phyloP scores from a whole-genome alignment of 2,113 vertebrate genomes.

The Eulemur rufifrons region DNA sequence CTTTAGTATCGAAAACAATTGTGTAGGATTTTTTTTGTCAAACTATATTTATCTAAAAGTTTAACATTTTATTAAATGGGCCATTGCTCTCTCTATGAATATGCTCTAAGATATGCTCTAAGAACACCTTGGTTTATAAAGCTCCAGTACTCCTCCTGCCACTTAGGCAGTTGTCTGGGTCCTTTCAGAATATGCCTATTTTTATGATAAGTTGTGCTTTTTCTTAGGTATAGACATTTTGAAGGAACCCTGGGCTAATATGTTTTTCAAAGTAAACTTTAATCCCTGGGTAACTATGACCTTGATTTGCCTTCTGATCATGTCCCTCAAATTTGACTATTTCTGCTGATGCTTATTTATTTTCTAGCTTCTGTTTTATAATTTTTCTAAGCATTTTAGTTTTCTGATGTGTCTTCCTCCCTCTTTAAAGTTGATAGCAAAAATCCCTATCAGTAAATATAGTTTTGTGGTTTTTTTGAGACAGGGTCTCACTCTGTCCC shows the following conservation, averaged over 20 bases:
- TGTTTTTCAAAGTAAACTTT: slow-evolving; percentile 41
- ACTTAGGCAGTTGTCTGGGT: neutral
- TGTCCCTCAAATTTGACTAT: slow-evolving; percentile 20
- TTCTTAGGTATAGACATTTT: slow-evolving; percentile 23
- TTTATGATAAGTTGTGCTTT: slow-evolving; percentile 33
- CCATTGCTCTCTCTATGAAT: neutral
- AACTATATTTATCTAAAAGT: slow-evolving; percentile 18
- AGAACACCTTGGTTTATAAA: neutral
- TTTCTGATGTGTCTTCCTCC: neutral
- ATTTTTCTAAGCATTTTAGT: slow-evolving; percentile 5
- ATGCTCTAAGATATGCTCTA: neutral
- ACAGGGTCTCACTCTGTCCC: too few species aligned
- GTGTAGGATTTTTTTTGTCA: neutral
- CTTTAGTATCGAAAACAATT: slow-evolving; percentile 38
- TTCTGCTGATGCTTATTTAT: slow-evolving; percentile 50
- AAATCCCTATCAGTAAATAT: neutral
- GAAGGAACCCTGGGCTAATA: neutral
- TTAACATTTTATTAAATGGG: slow-evolving; percentile 26
- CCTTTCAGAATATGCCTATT: slow-evolving; percentile 21
- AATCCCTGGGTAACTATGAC: neutral
- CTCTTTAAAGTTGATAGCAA: slow-evolving; percentile 22
- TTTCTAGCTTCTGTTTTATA: slow-evolving; percentile 27
- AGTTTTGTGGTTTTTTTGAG: too few species aligned
- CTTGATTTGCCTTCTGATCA: slow-evolving; percentile 35
- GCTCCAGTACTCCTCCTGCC: neutral